Base-by-base conservation (phyloP, 2,797 vertebrate genomes). In the Alca torda region DNA sequence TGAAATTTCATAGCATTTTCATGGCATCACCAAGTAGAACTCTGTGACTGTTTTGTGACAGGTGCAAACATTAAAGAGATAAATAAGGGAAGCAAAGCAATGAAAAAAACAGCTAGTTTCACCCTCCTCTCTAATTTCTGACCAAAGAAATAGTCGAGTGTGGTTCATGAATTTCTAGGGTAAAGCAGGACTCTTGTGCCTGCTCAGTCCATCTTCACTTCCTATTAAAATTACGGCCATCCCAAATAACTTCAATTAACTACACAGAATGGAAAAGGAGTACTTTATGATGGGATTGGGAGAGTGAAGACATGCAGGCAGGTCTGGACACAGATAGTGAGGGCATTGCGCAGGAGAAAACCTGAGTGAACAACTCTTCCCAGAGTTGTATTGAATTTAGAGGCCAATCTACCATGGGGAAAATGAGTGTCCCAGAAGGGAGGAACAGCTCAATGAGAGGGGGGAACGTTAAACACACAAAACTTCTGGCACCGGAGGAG, bases 1-100 rank as follows among this genome's bases (percentile, higher is more conserved):
- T 64, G 84, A 93, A 92, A 93, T 89, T 87, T 89, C 81, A 6
- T 13, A 28, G 56, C 73, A 50, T 60, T 88, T 91, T 95, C 80
- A 54, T 11, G 30, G 68, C 64, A 80, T 68, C 74, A 77, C 45
- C 53, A 77, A 64, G 60, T 10, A 77, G 48, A 72, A 51, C n/a
- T 77, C 61, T 24, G 46, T 56, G 61, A 8, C n/a, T 13, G 46
- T 73, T 84, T 89, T 39, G 74, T 89, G 90, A 61, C 57, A 80
- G 41, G 39, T 79, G 45, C 17, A 67, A 82, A 64, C 41, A 48
- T 35, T 82, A 46, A 77, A 88, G 60, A 69, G 74, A 88, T 11
- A 72, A 90, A 84, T 43, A 76, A 6, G 26, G 13, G 33, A 60
- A 35, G 18, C 1, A 80, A 83, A 68, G 6, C 11, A 79, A 64